Conservation (phyloP, 2,113 vertebrate genomes). For the Otus sunia region DNA sequence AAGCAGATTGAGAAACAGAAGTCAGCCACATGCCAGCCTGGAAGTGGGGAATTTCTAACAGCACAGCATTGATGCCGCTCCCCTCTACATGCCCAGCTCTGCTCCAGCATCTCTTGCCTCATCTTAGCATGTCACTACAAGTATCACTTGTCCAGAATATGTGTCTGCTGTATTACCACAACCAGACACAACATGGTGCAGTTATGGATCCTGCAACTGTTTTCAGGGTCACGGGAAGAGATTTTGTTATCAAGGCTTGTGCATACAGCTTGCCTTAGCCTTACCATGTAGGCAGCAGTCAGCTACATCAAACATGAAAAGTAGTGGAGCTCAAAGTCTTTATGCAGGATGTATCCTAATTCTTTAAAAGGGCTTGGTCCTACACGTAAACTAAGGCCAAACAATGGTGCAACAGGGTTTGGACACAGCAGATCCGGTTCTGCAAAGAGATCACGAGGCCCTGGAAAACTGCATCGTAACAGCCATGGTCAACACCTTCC, state of each 20-base stretch:
- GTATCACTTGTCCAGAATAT: not conserved
- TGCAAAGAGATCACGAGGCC: not conserved
- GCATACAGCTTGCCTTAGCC: not conserved
- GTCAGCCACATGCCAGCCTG: not conserved
- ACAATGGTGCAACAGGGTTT: not conserved
- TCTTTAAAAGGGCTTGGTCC: not conserved
- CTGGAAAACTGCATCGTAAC: not conserved
- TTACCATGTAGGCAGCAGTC: rapidly evolving
- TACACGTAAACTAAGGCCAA: not conserved
- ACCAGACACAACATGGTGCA: not conserved
- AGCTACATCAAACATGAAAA: not conserved
- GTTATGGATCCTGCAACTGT: not conserved
- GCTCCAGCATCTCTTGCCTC: not conserved
- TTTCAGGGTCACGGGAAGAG: not conserved
- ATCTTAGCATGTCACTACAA: not conserved
- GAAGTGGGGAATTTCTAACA: not conserved
- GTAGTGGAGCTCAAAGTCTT: not conserved
- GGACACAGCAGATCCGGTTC: not conserved
- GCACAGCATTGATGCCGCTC: not conserved
- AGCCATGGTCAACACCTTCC: not conserved
- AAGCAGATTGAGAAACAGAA: not conserved
- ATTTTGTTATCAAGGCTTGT: not conserved
- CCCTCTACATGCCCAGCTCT: not conserved
- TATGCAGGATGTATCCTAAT: not conserved
- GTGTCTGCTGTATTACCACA: not conserved